phyloP scores from a whole-genome alignment of 2,797 vertebrate genomes.

The Phoeniculus purpureus region DNA sequence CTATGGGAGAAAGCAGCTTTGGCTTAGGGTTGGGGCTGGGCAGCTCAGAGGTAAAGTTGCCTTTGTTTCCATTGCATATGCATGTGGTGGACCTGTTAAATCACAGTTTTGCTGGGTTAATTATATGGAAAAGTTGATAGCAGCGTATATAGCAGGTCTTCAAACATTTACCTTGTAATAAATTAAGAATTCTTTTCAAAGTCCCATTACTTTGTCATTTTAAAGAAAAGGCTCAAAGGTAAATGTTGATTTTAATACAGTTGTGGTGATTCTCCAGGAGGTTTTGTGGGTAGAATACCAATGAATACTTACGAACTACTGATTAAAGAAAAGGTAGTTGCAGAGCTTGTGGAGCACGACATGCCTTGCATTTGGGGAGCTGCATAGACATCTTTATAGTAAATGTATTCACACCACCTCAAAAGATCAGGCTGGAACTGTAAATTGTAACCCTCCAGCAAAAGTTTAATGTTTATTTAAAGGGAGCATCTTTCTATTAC shows the following conservation, averaged over 20 bases:
- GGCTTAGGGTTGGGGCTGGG: not conserved
- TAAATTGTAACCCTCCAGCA: constrained; percentile 43
- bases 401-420: constrained; percentile 65
- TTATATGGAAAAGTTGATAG: not conserved
- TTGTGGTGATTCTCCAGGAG: not conserved
- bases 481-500: constrained; percentile 57
- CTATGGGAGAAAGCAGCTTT: not conserved
- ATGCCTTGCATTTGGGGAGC: constrained; percentile 54
- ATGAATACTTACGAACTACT: constrained; percentile 65
- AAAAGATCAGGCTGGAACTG: constrained; percentile 57
- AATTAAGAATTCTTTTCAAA: constrained; percentile 8
- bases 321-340: constrained; percentile 60
- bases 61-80: constrained; percentile 15
- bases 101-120: not conserved
- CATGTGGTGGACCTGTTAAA: constrained; percentile 1
- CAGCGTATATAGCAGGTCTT: not conserved
- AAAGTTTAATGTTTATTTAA: constrained; percentile 66
- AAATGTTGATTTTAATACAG: constrained; percentile 36
- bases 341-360: constrained; percentile 58
- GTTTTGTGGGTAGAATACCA: constrained; percentile 22
- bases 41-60: not conserved
- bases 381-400: constrained; percentile 68
- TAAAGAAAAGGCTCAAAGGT: not conserved
- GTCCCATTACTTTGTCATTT: not conserved
- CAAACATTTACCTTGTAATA: not conserved